phyloP scores from a whole-genome alignment of 2,113 vertebrate genomes.

The Sturnira hondurensis region DNA sequence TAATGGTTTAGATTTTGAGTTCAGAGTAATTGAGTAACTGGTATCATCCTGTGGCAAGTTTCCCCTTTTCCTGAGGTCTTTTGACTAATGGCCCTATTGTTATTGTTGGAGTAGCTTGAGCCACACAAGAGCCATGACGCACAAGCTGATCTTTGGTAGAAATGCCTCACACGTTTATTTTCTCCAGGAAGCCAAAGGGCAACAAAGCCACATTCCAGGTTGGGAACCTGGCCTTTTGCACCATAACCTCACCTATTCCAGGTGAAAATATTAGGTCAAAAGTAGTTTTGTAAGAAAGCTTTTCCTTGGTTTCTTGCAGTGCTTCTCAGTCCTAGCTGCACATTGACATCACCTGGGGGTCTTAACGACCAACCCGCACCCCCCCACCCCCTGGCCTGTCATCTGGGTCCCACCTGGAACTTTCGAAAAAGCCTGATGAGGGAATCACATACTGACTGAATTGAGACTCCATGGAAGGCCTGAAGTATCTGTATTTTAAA shows the following conservation, averaged over 20 bases:
- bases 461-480: not conserved
- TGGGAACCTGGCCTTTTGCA: constrained; percentile 74
- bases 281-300: constrained; percentile 81
- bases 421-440: not conserved
- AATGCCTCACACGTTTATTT: constrained; percentile 58
- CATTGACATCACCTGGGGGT: not conserved
- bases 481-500: not conserved
- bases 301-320: constrained; percentile 73
- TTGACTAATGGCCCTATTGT: constrained; percentile 63
- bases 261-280: constrained; percentile 78
- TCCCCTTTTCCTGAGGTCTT: constrained; percentile 69
- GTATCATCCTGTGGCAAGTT: constrained; percentile 70
- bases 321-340: not conserved
- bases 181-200: constrained; percentile 72
- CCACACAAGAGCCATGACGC: constrained; percentile 56
- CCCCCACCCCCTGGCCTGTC: no score
- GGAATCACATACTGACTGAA: not conserved
- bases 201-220: constrained; percentile 56
- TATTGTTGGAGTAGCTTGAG: constrained; percentile 67
- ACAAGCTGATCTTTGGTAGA: constrained; percentile 64
- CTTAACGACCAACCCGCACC: not conserved
- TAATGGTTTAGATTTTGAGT: constrained; percentile 69
- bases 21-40: constrained; percentile 73
- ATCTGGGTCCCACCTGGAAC: not conserved
- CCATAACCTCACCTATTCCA: constrained; percentile 71